Conservation (phyloP, 2,113 vertebrate genomes). For the Meriones unguiculatus region DNA sequence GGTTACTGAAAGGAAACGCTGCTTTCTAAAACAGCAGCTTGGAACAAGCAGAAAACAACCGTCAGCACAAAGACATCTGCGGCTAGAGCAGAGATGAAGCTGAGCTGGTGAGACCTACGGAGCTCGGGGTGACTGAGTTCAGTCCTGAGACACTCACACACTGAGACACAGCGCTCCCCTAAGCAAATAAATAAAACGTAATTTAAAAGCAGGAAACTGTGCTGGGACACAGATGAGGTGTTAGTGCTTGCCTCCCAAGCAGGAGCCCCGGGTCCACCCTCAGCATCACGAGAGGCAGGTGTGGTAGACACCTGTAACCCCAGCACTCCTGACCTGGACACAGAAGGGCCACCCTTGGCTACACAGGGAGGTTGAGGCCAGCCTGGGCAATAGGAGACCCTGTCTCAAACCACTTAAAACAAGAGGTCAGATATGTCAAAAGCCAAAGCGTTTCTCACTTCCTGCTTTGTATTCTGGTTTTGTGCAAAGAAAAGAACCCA, state of each 20-base stretch:
- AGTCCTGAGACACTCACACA: neutral
- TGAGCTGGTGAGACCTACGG: neutral
- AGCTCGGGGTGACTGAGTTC: neutral
- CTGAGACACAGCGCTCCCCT: neutral
- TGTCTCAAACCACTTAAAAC: neutral
- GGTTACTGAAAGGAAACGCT: neutral
- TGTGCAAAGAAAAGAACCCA: neutral
- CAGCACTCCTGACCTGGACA: too few relatives aligned
- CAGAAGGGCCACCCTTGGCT: neutral
- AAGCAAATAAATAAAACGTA: neutral
- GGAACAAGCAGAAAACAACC: neutral
- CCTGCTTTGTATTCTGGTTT: neutral
- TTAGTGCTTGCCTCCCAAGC: neutral
- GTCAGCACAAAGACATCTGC: neutral
- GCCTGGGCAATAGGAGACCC: neutral
- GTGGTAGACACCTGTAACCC: neutral
- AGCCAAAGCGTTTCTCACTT: neutral
- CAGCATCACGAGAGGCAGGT: neutral
- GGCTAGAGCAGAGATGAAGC: neutral
- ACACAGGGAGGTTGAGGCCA: neutral
- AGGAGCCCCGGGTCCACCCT: neutral
- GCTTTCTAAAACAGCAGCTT: neutral
- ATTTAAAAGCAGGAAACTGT: neutral
- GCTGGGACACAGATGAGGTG: neutral
- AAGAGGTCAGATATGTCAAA: neutral